Percentiles rank a stretch among this genome's conserved stretches.
These are phyloP conservation scores for Tetramorium parvispinum DNA, from an alignment of 1,140 invertebrate species.

Conservation along the genomic window DNA sequence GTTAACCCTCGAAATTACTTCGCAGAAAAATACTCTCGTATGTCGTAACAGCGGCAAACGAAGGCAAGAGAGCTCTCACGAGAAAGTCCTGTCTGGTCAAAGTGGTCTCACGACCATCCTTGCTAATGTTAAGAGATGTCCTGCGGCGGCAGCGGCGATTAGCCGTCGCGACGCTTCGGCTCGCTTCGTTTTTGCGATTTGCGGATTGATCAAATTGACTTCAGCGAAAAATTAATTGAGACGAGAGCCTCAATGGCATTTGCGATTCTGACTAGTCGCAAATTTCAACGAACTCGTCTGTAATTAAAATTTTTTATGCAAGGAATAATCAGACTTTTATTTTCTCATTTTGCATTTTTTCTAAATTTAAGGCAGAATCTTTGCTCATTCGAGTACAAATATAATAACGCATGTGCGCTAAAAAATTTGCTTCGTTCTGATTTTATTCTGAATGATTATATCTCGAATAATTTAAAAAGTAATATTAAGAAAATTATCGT, in stretches of 20 bases:
- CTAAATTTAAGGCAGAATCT: too few species aligned
- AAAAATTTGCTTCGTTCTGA: not conserved
- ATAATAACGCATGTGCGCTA: not conserved
- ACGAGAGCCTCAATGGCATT: not conserved
- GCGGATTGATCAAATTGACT: not conserved
- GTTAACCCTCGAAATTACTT: slow-evolving; percentile 33
- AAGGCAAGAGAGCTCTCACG: not conserved
- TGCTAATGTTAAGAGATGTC: not conserved
- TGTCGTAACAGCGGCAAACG: slow-evolving; percentile 8
- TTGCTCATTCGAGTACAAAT: not conserved
- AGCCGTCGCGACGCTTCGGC: not conserved
- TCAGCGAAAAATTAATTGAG: not conserved
- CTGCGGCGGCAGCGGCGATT: not conserved
- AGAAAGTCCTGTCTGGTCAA: slow-evolving; percentile 17
- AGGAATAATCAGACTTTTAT: not conserved
- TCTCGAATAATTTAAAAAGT: not conserved
- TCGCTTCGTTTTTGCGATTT: not conserved
- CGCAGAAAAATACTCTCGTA: slow-evolving; percentile 16
- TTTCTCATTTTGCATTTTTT: not conserved
- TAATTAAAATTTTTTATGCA: not conserved
- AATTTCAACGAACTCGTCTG: not conserved
- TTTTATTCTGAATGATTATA: not conserved
- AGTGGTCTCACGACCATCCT: not conserved
- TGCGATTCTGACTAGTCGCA: too few species aligned
- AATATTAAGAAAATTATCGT: not conserved